Conservation (phyloP, 2,113 vertebrate species). For the Corvus moneduloides region DNA sequence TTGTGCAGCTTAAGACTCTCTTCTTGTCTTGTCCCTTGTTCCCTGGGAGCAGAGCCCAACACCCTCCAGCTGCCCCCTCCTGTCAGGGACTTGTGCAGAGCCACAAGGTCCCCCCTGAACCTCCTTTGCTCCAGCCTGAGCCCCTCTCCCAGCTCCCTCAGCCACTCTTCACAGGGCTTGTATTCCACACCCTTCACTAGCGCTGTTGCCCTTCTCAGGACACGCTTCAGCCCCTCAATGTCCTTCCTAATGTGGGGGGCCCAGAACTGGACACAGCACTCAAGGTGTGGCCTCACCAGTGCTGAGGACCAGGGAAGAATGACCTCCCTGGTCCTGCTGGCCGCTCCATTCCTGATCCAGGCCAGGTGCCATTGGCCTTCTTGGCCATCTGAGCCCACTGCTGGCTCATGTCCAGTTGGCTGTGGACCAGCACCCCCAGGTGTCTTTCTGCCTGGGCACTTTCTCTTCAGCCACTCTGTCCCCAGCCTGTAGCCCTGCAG, state of each 20-base stretch:
- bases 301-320: neutral
- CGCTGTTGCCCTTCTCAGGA: too few species aligned
- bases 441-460: neutral
- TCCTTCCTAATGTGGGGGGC: neutral
- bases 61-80: neutral
- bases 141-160: neutral
- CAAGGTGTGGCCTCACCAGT: neutral
- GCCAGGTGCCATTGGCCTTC: neutral
- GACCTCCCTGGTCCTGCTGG: neutral
- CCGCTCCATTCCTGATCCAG: neutral
- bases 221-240: fast-evolving
- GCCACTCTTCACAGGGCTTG: too few species aligned
- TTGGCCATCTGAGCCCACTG: neutral
- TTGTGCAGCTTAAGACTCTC: fast-evolving
- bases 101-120: neutral
- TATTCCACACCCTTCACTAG: too few species aligned
- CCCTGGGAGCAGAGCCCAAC: neutral
- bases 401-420: too few species aligned
- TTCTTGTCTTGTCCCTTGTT: neutral
- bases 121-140: neutral
- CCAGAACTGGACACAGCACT: too few species aligned
- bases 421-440: too few species aligned
- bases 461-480: neutral
- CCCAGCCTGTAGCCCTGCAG: neutral
- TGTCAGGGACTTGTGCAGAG: neutral